A percentile compares a stretch with the other conserved stretches of the same genome.
Evolutionary conservation across 2,888 invertebrate species (phyloP).

Genomic region (Leptinotarsa tumamoca): DNA sequence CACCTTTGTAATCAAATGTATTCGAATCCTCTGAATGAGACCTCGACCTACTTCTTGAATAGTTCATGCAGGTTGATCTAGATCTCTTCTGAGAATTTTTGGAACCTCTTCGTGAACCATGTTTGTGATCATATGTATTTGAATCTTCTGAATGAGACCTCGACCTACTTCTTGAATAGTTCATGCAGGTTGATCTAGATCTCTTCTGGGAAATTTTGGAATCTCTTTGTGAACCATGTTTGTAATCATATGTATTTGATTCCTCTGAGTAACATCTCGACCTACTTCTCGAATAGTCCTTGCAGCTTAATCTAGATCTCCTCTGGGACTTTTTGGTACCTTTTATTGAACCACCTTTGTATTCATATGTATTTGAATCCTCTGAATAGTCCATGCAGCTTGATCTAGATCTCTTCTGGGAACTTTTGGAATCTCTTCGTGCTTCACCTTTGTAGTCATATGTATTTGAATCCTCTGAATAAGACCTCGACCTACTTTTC

Average conservation of each 20-base stretch:
- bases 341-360: not conserved
- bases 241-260: conserved; percentile 31
- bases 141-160: conserved; percentile 48
- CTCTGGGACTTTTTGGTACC: too few relatives aligned
- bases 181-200: too few relatives aligned
- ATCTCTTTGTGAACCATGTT: not conserved
- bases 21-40: conserved; percentile 47
- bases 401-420: too few relatives aligned
- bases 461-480: conserved; percentile 43
- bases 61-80: too few relatives aligned
- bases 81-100: too few relatives aligned
- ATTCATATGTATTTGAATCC: conserved; percentile 36
- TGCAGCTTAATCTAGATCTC: too few relatives aligned
- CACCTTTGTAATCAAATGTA: conserved; percentile 15
- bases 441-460: not conserved
- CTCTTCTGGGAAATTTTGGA: too few relatives aligned
- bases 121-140: conserved; percentile 26
- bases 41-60: conserved; percentile 66
- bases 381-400: conserved; percentile 24
- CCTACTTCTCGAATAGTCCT: conserved; percentile 65
- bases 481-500: conserved; percentile 61
- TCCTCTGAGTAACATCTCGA: conserved; percentile 50
- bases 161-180: conserved; percentile 66
- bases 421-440: not conserved
- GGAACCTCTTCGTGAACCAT: not conserved